A percentile compares a stretch with the other conserved stretches of the same genome.
Conservation (phyloP, 1,140 invertebrate genomes). For the Drosophila lacertosa region DNA sequence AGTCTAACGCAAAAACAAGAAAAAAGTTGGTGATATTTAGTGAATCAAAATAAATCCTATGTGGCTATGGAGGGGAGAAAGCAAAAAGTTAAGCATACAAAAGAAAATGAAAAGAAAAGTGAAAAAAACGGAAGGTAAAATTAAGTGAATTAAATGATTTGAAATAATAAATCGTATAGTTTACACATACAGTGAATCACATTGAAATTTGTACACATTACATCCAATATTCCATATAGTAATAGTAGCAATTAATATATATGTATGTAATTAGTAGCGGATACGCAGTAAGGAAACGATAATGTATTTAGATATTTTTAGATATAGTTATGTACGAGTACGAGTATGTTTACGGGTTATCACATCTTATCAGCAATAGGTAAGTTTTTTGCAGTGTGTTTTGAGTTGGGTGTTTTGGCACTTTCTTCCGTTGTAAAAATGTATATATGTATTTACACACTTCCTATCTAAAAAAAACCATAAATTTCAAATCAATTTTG, state of each 20-base stretch:
- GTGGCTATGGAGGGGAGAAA: constrained; percentile 52
- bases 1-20: constrained; percentile 55
- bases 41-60: constrained; percentile 26
- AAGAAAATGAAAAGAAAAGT: constrained; percentile 27
- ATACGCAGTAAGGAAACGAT: constrained; percentile 67
- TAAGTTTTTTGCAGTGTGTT: constrained; percentile 50
- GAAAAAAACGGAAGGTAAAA: constrained; percentile 10
- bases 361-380: constrained; percentile 59
- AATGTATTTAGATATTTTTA: constrained; percentile 67
- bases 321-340: constrained; percentile 54
- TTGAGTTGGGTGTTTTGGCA: constrained; percentile 11
- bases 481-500: background rate
- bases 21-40: constrained; percentile 40
- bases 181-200: constrained; percentile 84
- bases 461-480: background rate
- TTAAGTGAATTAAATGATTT: constrained; percentile 19
- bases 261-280: constrained; percentile 66
- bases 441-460: constrained; percentile 32
- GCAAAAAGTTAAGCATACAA: constrained; percentile 35
- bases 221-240: constrained; percentile 83
- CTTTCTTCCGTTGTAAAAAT: background rate
- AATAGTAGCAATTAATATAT: constrained; percentile 75
- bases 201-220: constrained; percentile 83
- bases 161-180: constrained; percentile 52
- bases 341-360: constrained; percentile 39